Evolutionary conservation across 2,113 vertebrate species (phyloP), one percentile per base, ranked within the genome.

Genomic region (Ciconia boyciana): DNA sequence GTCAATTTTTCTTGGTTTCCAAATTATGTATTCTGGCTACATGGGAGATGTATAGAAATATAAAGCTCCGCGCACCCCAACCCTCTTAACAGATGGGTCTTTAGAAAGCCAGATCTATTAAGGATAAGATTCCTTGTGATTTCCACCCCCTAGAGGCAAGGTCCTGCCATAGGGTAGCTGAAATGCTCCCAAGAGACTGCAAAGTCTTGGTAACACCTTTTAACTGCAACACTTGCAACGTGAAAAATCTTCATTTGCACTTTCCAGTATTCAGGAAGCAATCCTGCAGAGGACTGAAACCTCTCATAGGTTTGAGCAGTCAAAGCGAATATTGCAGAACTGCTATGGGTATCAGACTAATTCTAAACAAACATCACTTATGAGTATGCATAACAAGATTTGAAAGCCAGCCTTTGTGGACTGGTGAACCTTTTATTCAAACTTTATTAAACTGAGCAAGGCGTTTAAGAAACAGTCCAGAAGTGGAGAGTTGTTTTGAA

Each of bases 161-260:
- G 28, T n/a, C 41, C 36, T 83, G 43, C n/a, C 19, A n/a, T 1
- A 22, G 11, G 11, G 12, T 2, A 77, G 32, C 49, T 41, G 46
- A 60, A 80, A 64, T 1, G 3, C 9, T 72, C 55, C 31, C 0
- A 0, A 21, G 26, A 31, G 25, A 36, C 19, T 20, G 16, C 26
- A 0, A 22, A 71, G n/a, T n/a, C 82, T 70, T 41, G 34, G 52
- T 34, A 76, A 24, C 22, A 55, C 66, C 34, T 52, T 15, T 49
- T 66, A 80, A 80, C 20, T 6, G 28, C 60, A 22, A 12, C 49
- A 25, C 18, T 49, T 61, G 9, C 0, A 11, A 41, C 28, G 36
- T 0, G 0, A 39, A 46, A 12, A 61, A 21, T 6, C 22, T 13
- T n/a, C 10, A 22, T 51, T 26, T 43, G n/a, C 48, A 29, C 55